Base-by-base conservation (phyloP, 2,888 invertebrate genomes). In the Halictus quadricinctus region DNA sequence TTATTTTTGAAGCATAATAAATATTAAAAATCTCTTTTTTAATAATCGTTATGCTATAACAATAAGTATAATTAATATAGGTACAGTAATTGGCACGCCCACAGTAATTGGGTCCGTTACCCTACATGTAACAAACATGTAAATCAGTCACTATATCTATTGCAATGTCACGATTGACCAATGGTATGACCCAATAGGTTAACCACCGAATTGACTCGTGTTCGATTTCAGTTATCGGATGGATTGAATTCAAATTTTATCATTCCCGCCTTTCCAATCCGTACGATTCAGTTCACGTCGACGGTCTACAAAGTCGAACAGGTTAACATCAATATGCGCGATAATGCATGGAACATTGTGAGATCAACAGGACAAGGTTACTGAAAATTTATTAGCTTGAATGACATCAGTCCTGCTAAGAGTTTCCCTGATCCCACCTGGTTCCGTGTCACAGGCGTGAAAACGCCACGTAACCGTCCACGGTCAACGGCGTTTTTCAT, bases 381-480 rank as follows among this genome's bases (percentile, higher is more conserved):
- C 81, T 13, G 76, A 36, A 48, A 79, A 18, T 78, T 80, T 36
- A 66, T 48, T 13, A 10, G 8, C 13, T 15, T 13, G 50, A 72
- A 54, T 87, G 87, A 87, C 87, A 86, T 87, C 87, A 87, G 83
- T 48, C 7, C 64, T 46, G 48, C 46, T 48, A 77, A 79, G 54
- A 79, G 54, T 79, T 87, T 21, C 74, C 70, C 83, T 87, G 86
- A 87, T 85, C 83, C 86, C 87, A 86, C 76, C 83, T 74, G 70
- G 48, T 78, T 80, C 76, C 72, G 41, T 15, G 50, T 58, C 41
- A 21, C 18, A 25, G 29, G 66, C 29, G 50, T 18, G n/a, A 0
- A 13, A 60, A 60, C 21, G 76, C 46, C 73, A 85, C 50, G 60
- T 80, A 50, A 76, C 66, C 46, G 12, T 46, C 58, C 60, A 48